Evolutionary conservation across 2,888 invertebrate species (phyloP), one percentile per base, ranked within the genome.

Genomic region (Clanis bilineata): DNA sequence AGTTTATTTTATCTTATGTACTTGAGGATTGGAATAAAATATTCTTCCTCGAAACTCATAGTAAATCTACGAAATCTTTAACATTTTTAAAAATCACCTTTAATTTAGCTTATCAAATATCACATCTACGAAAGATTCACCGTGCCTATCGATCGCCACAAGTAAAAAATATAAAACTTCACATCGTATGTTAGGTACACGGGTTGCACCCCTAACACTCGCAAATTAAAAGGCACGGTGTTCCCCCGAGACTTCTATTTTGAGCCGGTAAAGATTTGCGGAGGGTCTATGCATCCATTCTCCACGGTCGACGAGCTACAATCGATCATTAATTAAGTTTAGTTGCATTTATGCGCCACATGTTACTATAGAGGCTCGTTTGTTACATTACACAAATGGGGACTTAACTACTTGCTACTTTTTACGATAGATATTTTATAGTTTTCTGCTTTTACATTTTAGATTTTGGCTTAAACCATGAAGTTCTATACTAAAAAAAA

Each of bases 321-420:
- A 90, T 92, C 88, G 85, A 88, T 89, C 89, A 88, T 90, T 90
- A 91, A 92, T 92, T 90, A 88, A 86, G 84, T 88, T 89, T 86
- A 85, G 85, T 86, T 83, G 85, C 88, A 90, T 88, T 88, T 86
- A 86, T 82, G 83, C 84, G 81, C 88, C 91, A 91, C 88, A 91
- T 91, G 91, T 88, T 83, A 47, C 22, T 44, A 57, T 57, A 28
- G 54, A 36, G 36, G 64, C 23, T 15, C 51, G 58, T 51, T 58
- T 58, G 58, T 23, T 23, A 39, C 47, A 18, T 10, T 25, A 36
- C 18, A 36, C 25, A 47, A 47, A 47, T 45, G 6, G 12, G 0
- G 1, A 22, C 21, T 38, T 51, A n/a, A 5, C 7, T 18, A 28
- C 23, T 15, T 55, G 22, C 3, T 21, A n/a, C 45, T 45, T 36